Evolutionary conservation across 2,113 vertebrate genomes (phyloP), one percentile per base, ranked within the genome.

Genomic region (Eolophus roseicapilla): DNA sequence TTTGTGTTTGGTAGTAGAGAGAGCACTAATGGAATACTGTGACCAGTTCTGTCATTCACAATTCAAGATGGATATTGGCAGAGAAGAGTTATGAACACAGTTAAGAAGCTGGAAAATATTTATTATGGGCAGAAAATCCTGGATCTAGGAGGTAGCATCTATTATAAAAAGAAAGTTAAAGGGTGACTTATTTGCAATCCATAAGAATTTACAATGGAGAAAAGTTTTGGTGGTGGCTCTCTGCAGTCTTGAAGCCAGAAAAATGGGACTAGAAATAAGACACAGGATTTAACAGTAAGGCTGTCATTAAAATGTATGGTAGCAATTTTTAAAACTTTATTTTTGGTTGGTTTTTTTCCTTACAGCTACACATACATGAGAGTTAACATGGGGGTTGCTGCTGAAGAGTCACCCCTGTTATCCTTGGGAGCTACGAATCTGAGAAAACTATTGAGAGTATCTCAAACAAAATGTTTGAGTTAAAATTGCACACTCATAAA

Each of bases 1-100:
- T 81, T 90, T 93, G 21, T 91, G 29, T 81, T 89, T 92, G 88
- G 55, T 69, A 75, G 60, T 55, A 50, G 31, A 59, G 25, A 77
- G 37, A 71, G 25, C 33, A 55, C n/a, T 82, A 80, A 68, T 50
- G 55, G 69, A 71, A 89, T 81, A 33, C 46, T 17, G 10, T 25
- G 43, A 59, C 64, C 69, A 41, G 17, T 53, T 82, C 24, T 85
- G 44, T 46, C 75, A 57, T 77, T n/a, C 1, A 11, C 47, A 53
- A 13, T 78, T 86, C 47, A 31, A 50, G 73, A 95, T 57, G 21
- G 33, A 59, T 41, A 67, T 31, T 43, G 23, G 16, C 60, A 80
- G 47, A 73, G 49, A 69, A 88, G 63, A 92, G 33, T 50, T 92
- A 78, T 41, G 46, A 91, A 74, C 71, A 84, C 27, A 87, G 47